phyloP scores from a whole-genome alignment of 2,888 invertebrate genomes.

The Perdita meconis region DNA sequence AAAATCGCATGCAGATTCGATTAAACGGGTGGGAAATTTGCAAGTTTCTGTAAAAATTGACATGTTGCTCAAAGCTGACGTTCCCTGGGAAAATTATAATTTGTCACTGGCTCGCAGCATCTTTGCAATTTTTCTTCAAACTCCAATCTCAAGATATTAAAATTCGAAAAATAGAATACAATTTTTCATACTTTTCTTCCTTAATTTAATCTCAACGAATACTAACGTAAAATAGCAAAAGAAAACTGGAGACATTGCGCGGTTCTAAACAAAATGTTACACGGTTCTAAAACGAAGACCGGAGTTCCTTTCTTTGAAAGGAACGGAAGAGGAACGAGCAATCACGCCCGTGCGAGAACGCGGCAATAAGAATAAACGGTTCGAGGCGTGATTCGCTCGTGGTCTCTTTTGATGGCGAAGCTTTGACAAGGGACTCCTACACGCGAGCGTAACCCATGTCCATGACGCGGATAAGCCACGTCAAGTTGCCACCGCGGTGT shows the following conservation, averaged over 20 bases:
- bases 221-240: too few relatives aligned
- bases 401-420: constrained; percentile 9
- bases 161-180: background rate
- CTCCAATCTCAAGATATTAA: too few relatives aligned
- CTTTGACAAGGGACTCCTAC: constrained; percentile 28
- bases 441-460: constrained; percentile 16
- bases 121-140: too few relatives aligned
- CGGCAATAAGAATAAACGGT: constrained; percentile 15
- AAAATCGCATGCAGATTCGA: constrained; percentile 14
- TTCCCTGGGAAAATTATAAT: too few relatives aligned
- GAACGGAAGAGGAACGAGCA: background rate
- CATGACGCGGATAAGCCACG: constrained; percentile 39
- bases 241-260: too few relatives aligned
- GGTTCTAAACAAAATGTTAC: too few relatives aligned
- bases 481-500: constrained; percentile 36
- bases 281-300: too few relatives aligned
- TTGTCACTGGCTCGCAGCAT: too few relatives aligned
- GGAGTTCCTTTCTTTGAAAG: too few relatives aligned
- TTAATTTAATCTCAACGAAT: too few relatives aligned
- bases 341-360: constrained; percentile 1
- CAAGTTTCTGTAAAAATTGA: constrained; percentile 1
- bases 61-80: too few relatives aligned
- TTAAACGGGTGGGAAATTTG: constrained; percentile 15
- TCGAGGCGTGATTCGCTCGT: constrained; percentile 17
- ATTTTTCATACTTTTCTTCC: too few relatives aligned